These are phyloP conservation scores for Pollenia griseotomentosa DNA, from an alignment of 2,888 invertebrate species.

Conservation along the genomic window DNA sequence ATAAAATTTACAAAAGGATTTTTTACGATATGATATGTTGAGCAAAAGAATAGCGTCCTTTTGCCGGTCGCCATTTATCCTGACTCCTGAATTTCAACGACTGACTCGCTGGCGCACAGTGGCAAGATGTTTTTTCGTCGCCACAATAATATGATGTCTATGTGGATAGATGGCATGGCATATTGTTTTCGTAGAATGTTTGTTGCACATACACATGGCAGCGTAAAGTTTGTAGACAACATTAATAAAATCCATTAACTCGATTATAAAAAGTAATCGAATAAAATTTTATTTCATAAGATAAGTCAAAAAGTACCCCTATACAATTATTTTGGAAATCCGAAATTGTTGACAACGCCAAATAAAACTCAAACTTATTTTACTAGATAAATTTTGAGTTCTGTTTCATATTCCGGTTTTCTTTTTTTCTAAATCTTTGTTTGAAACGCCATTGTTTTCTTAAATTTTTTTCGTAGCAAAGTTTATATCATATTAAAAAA, in stretches of 20 bases:
- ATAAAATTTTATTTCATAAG: slow-evolving; percentile 42
- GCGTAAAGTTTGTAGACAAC: slow-evolving; percentile 30
- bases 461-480: no score
- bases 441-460: no score
- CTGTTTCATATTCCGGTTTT: no score
- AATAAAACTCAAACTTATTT: no score
- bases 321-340: no score
- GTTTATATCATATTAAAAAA: no score
- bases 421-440: no score
- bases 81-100: slow-evolving; percentile 78
- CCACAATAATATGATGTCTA: slow-evolving; percentile 72
- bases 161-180: slow-evolving; percentile 56
- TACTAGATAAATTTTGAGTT: no score
- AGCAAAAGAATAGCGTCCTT: slow-evolving; percentile 72
- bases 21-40: slow-evolving; percentile 64
- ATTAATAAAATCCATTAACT: slow-evolving; percentile 36
- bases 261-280: slow-evolving; percentile 41
- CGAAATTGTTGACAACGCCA: no score
- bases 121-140: slow-evolving; percentile 71
- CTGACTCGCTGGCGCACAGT: slow-evolving; percentile 72
- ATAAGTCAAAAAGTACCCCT: background rate
- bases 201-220: slow-evolving; percentile 63
- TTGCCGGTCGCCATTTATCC: slow-evolving; percentile 80
- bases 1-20: slow-evolving; percentile 61
- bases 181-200: slow-evolving; percentile 65